These are phyloP conservation scores for Ophioderma brevispina DNA, from an alignment of 35 echinoderm and acorn worm species.

Conservation along the genomic window DNA sequence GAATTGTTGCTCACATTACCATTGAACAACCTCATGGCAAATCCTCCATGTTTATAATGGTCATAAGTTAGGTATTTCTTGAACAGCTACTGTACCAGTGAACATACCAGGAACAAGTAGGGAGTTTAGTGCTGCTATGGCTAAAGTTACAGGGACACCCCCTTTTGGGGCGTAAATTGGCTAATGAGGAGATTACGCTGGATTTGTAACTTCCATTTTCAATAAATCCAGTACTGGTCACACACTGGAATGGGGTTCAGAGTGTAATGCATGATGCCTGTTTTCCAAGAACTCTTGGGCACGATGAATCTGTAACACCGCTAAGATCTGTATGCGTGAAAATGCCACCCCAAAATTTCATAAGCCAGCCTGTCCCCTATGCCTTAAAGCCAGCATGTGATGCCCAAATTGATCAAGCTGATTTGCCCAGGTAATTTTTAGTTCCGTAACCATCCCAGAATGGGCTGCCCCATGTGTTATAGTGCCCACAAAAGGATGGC, in stretches of 20 bases:
- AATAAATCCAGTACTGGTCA: neutral
- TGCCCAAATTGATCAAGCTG: slow-evolving; percentile 44
- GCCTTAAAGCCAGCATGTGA: slow-evolving; percentile 41
- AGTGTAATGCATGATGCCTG: neutral
- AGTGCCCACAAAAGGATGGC: slow-evolving; percentile 28
- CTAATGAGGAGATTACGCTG: neutral
- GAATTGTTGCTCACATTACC: neutral
- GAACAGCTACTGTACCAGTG: neutral
- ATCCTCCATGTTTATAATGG: neutral
- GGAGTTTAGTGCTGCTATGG: neutral
- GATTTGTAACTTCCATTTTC: neutral
- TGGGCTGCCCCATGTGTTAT: slow-evolving; percentile 37
- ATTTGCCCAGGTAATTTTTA: neutral
- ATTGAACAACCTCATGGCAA: neutral
- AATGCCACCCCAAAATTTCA: slow-evolving; percentile 37
- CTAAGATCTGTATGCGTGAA: slow-evolving; percentile 36
- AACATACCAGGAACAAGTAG: neutral
- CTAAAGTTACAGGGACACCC: neutral
- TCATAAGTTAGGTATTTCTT: neutral
- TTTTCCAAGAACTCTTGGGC: neutral
- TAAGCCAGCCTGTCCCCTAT: slow-evolving; percentile 48
- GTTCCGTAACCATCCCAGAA: slow-evolving; percentile 20
- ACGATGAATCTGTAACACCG: slow-evolving; percentile 35
- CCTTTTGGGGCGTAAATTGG: neutral
- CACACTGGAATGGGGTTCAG: neutral